Evolutionary conservation across 2,113 vertebrate genomes (phyloP).

Genomic region (Halcyon malimbica): DNA sequence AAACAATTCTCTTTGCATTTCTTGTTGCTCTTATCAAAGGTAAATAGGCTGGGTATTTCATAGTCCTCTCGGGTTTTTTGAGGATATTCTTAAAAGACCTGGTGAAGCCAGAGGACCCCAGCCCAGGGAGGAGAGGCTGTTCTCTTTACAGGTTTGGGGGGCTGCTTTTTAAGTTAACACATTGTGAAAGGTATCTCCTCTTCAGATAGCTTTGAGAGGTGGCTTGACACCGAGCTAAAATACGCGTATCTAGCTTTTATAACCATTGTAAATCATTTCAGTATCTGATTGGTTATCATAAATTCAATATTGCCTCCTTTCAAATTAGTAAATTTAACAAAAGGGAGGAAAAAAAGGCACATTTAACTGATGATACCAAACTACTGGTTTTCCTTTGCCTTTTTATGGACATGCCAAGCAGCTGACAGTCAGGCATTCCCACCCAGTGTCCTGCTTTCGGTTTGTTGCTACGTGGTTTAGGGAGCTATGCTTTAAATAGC

Average conservation of each 20-base stretch:
- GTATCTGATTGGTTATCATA: not conserved
- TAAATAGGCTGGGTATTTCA: conserved; percentile 43
- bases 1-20: conserved; percentile 66
- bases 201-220: not conserved
- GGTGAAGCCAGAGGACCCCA: not conserved
- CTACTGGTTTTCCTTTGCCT: not conserved
- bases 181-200: not conserved
- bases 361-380: not conserved
- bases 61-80: not conserved
- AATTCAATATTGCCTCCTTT: conserved; percentile 1
- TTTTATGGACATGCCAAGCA: not conserved
- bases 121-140: not conserved
- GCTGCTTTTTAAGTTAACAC: not conserved
- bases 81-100: conserved; percentile 25
- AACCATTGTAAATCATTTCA: not conserved
- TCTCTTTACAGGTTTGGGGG: not conserved
- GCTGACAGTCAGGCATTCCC: not conserved
- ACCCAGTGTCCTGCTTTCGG: not conserved
- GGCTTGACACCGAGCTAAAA: not conserved
- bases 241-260: not conserved
- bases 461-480: not conserved
- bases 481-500: not conserved
- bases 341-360: not conserved
- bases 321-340: not conserved
- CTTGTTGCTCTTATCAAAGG: conserved; percentile 57